Percentiles rank a stretch among this genome's conserved stretches.
These are phyloP conservation scores for Trichogramma pretiosum DNA, from an alignment of 1,140 invertebrate genomes.

Conservation along the genomic window DNA sequence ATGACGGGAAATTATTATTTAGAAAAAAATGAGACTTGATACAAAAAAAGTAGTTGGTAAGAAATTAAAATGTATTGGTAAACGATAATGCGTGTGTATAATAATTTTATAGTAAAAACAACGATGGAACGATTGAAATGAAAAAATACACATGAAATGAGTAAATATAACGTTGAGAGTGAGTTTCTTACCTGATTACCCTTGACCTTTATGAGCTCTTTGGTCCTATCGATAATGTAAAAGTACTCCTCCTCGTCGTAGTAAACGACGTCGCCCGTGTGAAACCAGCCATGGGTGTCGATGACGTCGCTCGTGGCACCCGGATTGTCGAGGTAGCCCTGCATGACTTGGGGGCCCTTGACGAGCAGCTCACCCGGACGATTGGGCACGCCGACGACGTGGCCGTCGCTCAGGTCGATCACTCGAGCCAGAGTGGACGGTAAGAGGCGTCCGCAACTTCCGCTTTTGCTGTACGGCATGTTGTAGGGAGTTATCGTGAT, in stretches of 20 bases:
- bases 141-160: no score
- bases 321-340: constrained; percentile 60
- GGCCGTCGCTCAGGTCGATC: constrained; percentile 45
- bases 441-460: constrained; percentile 57
- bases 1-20: no score
- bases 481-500: constrained; percentile 49
- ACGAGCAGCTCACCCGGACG: constrained; percentile 58
- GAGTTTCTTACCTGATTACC: constrained; percentile 62
- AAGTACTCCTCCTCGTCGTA: constrained; percentile 65
- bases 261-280: constrained; percentile 71
- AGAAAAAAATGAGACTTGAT: no score
- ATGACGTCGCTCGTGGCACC: constrained; percentile 55
- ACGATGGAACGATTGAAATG: no score
- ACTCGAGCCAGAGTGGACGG: constrained; percentile 61
- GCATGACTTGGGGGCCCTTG: constrained; percentile 64
- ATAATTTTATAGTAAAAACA: constrained; percentile 42
- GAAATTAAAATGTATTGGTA: no score
- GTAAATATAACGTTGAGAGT: no score
- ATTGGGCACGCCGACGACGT: constrained; percentile 46
- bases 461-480: constrained; percentile 51
- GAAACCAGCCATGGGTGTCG: constrained; percentile 64
- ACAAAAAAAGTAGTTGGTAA: no score
- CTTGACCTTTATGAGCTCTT: constrained; percentile 85
- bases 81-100: constrained; percentile 37
- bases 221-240: constrained; percentile 71